Percentiles rank a stretch among this genome's conserved stretches.
These are phyloP conservation scores for Dendrolimus houi DNA, from an alignment of 2,888 invertebrate species.

Conservation along the genomic window DNA sequence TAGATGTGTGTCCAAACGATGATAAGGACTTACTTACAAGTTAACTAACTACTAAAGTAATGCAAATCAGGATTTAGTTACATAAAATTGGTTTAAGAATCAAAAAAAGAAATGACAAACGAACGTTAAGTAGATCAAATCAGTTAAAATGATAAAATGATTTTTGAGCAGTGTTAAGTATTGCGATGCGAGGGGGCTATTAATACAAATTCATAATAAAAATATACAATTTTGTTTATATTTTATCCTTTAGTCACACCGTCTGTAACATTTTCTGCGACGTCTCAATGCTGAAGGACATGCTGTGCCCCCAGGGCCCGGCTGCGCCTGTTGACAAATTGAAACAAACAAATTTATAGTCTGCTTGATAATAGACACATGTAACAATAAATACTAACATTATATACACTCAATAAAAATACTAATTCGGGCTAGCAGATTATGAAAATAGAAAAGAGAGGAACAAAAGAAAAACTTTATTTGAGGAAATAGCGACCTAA, in stretches of 20 bases:
- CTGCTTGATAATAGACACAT: not conserved
- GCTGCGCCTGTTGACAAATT: slow-evolving; percentile 48
- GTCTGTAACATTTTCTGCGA: slow-evolving; percentile 61
- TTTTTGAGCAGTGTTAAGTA: no score
- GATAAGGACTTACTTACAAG: no score
- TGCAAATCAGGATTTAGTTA: not conserved
- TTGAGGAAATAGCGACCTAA: no score
- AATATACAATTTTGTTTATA: not conserved
- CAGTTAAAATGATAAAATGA: not conserved
- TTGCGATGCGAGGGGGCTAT: no score
- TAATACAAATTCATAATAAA: not conserved
- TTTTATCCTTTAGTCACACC: slow-evolving; percentile 18
- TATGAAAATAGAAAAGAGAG: no score
- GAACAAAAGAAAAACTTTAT: no score
- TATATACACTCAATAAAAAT: no score
- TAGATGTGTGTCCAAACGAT: no score
- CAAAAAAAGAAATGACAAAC: not conserved
- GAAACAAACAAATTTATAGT: slow-evolving; percentile 1
- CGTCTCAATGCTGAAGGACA: slow-evolving; percentile 79
- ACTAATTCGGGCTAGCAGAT: no score
- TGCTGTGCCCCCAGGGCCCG: slow-evolving; percentile 78
- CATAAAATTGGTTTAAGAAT: not conserved
- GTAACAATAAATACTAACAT: no score
- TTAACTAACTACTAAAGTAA: no score
- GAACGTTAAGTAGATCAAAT: not conserved